These are phyloP conservation scores for Dynastes maya DNA, from an alignment of 2,888 invertebrate genomes.

Conservation along the genomic window DNA sequence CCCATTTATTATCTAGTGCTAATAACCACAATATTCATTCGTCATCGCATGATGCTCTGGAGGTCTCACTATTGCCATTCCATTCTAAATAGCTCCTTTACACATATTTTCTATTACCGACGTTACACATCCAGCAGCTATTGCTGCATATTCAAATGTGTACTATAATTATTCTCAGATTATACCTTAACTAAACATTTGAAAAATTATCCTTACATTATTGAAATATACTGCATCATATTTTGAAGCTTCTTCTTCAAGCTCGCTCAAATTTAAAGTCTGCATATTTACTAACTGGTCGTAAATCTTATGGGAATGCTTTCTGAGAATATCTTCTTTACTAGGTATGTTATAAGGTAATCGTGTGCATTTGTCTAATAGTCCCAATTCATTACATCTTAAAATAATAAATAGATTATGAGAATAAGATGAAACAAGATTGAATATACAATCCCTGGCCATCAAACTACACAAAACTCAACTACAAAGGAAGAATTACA, in stretches of 20 bases:
- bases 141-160: constrained; percentile 84
- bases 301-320: constrained; percentile 80
- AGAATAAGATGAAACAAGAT: too few relatives aligned
- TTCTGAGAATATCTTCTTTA: constrained; percentile 78
- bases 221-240: constrained; percentile 90
- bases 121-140: constrained; percentile 86
- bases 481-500: too few relatives aligned
- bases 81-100: constrained; percentile 81
- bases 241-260: constrained; percentile 81
- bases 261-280: constrained; percentile 73
- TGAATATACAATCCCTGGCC: too few relatives aligned
- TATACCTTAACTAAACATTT: background rate
- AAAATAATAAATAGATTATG: too few relatives aligned
- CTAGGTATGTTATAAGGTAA: constrained; percentile 75
- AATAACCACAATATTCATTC: constrained; percentile 88
- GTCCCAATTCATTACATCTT: constrained; percentile 80
- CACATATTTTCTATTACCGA: constrained; percentile 83
- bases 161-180: constrained; percentile 69
- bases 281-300: constrained; percentile 78
- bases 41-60: constrained; percentile 97
- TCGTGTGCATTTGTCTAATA: constrained; percentile 78
- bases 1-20: constrained; percentile 77
- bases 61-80: constrained; percentile 88
- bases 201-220: constrained; percentile 73
- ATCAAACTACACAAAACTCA: too few relatives aligned